Conservation (phyloP, 2,113 vertebrate genomes). For the Saguinus imperator region DNA sequence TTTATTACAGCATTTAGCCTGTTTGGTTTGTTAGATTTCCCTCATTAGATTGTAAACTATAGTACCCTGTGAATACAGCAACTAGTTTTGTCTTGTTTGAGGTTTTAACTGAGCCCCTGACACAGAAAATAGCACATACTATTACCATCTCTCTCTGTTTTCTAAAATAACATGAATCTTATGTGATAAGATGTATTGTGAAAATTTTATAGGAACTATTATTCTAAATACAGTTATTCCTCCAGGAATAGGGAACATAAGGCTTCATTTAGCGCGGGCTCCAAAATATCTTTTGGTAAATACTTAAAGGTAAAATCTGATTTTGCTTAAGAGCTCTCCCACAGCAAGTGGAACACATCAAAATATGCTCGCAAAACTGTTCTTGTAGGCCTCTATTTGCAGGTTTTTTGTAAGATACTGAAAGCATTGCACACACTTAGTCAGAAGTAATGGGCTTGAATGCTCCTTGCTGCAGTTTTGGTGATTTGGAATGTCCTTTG, state of each 20-base stretch:
- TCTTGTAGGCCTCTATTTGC: constrained; percentile 10
- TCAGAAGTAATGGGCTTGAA: constrained; percentile 30
- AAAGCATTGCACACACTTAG: constrained; percentile 56
- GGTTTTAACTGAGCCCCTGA: not conserved
- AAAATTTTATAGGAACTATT: not conserved
- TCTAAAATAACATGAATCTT: not conserved
- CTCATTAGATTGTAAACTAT: not conserved
- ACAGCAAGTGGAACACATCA: not conserved
- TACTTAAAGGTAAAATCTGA: not conserved
- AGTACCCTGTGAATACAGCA: not conserved
- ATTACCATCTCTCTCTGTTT: not conserved
- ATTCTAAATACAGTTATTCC: not conserved
- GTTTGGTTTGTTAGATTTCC: not conserved
- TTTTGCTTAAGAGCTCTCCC: constrained; percentile 37
- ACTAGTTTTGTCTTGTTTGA: not conserved
- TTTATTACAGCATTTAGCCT: not conserved
- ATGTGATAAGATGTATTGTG: not conserved
- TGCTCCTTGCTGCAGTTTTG: constrained; percentile 36
- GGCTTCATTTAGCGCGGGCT: not conserved
- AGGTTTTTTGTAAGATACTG: not conserved
- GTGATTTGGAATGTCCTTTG: constrained; percentile 64
- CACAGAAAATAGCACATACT: not conserved
- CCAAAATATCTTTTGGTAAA: constrained; percentile 28
- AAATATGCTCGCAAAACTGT: not conserved
- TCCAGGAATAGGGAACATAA: not conserved